These are phyloP conservation scores for Gulo gulo DNA, from an alignment of 2,113 vertebrate genomes.

Conservation along the genomic window DNA sequence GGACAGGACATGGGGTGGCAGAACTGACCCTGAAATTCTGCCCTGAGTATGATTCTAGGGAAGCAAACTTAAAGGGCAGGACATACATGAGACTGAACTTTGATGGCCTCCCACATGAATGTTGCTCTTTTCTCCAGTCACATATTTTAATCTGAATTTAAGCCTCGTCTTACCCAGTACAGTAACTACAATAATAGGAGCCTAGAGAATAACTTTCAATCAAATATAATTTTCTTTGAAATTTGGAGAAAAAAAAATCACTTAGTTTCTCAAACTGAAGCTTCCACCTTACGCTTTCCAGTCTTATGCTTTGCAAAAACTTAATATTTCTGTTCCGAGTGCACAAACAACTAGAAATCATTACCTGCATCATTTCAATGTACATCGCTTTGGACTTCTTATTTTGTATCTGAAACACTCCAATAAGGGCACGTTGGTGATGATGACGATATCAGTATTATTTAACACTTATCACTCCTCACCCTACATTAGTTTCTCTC, in stretches of 20 bases:
- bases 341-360: slow-evolving; percentile 10
- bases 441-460: not conserved
- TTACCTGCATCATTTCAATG: not conserved
- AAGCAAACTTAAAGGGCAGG: not conserved
- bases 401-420: not conserved
- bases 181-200: not conserved
- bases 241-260: slow-evolving; percentile 48
- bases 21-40: not conserved
- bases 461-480: not conserved
- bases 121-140: not conserved
- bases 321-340: not conserved
- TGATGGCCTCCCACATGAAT: not conserved
- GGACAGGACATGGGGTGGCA: rapidly evolving
- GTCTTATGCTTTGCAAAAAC: not conserved
- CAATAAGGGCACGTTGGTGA: slow-evolving; percentile 30
- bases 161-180: not conserved
- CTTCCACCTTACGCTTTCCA: not conserved
- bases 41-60: not conserved
- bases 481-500: not conserved
- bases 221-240: slow-evolving; percentile 41
- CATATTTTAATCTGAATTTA: not conserved
- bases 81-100: not conserved
- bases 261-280: not conserved
- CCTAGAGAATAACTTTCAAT: slow-evolving; percentile 55
- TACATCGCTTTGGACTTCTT: not conserved